Base-by-base conservation (phyloP, 2,113 vertebrate genomes). In the Illadopsis cleaveri region DNA sequence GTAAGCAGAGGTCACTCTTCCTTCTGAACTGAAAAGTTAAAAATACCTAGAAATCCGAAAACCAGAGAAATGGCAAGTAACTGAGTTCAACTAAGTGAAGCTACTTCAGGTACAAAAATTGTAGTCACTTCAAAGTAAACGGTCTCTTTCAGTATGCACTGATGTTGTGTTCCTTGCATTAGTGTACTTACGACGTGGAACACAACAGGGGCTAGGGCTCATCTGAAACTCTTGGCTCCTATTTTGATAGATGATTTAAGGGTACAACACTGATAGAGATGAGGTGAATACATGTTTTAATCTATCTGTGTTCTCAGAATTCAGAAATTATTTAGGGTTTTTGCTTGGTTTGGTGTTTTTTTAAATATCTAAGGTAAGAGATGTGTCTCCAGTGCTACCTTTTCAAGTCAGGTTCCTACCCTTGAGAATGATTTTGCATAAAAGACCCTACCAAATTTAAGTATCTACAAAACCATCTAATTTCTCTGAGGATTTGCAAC, bases 321-420 rank as follows among this genome's bases (percentile, higher is more conserved):
- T 50, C 50, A 50, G 27, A 72, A n/a, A 64, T 30, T 42, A 38
- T 42, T 28, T 79, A 5, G 3, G 5, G 1, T 47, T 73, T 84
- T 75, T 75, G 22, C 15, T 66, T 54, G 31, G 30, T 31, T 35
- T 60, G 28, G 5, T 5, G 0, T 0, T 3, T 30, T 19, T 54
- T 72, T 47, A 31, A 61, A 54, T 10, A 38, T 28, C 27, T 64
- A 68, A 19, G 18, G 22, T 35, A 58, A 58, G 45, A 61, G 12
- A 68, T 15, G 21, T 48, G 18, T 65, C 21, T 42, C 37, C 14
- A 50, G 33, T 23, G 40, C 9, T 64, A 79, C 27, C 9, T 81
- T 76, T 72, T 66, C 79, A 35, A 80, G 28, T 23, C 53, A 65
- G 25, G 60, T 30, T 73, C 33, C 27, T 40, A n/a, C 20, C 5